Percentiles rank a stretch among this genome's conserved stretches.
phyloP scores from a whole-genome alignment of 2,888 invertebrate genomes.

The Cerceris rybyensis region DNA sequence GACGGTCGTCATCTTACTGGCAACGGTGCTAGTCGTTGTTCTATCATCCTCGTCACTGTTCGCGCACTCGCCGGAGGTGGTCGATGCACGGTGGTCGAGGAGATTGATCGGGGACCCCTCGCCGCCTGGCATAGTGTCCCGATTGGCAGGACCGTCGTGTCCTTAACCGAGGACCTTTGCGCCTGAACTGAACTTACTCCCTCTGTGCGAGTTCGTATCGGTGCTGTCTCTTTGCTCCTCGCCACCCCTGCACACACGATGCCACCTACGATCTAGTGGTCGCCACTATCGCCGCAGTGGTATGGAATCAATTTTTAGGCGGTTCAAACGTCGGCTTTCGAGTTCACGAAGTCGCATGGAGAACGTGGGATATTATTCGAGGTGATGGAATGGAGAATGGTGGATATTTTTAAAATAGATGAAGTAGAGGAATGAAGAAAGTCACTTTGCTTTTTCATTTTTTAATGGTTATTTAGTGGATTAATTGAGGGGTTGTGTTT shows the following conservation, averaged over 20 bases:
- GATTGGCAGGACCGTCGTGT: slow-evolving; percentile 72
- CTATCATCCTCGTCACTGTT: slow-evolving; percentile 66
- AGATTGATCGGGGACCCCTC: slow-evolving; percentile 80
- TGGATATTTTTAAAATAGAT: too few relatives aligned
- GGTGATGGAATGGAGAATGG: too few relatives aligned
- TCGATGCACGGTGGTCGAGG: slow-evolving; percentile 61
- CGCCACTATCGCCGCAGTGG: not conserved
- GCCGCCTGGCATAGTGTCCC: slow-evolving; percentile 80
- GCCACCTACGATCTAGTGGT: slow-evolving; percentile 37
- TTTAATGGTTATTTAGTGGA: too few relatives aligned
- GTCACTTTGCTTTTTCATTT: too few relatives aligned
- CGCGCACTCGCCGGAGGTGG: slow-evolving; percentile 63
- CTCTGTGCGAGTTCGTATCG: slow-evolving; percentile 28
- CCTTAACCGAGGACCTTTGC: slow-evolving; percentile 78
- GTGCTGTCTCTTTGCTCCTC: slow-evolving; percentile 3
- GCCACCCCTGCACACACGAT: slow-evolving; percentile 28
- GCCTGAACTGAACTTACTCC: slow-evolving; percentile 75
- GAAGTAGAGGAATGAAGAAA: too few relatives aligned
- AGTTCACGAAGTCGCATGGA: not conserved
- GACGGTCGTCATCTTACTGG: slow-evolving; percentile 68
- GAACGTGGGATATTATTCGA: too few relatives aligned
- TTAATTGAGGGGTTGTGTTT: too few relatives aligned
- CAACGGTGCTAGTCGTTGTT: slow-evolving; percentile 61
- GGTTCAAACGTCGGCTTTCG: not conserved
- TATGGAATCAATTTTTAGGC: not conserved